phyloP scores from a whole-genome alignment of 2,888 invertebrate species.

The Oithona nana region DNA sequence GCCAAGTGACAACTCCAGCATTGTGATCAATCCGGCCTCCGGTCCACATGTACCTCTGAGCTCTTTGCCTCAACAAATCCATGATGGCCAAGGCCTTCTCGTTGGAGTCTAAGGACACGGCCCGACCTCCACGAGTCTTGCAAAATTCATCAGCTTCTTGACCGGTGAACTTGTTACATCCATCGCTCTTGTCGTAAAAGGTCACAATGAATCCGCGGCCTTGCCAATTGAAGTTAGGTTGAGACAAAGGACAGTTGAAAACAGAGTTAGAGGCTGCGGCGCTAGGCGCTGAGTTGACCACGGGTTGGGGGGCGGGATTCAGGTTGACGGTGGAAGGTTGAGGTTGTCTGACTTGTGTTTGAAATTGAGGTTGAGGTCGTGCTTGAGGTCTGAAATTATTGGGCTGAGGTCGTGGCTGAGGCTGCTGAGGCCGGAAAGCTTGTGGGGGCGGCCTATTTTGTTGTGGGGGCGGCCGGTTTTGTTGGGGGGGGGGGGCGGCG shows the following conservation, averaged over 20 bases:
- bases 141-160: conserved; percentile 9
- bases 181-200: neutral
- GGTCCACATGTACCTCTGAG: conserved; percentile 13
- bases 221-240: neutral
- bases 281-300: neutral
- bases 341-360: neutral
- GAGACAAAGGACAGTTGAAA: neutral
- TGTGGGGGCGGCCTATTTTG: neutral
- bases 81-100: conserved; percentile 5
- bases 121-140: neutral
- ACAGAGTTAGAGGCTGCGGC: too few species aligned
- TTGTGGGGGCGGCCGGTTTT: neutral
- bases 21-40: conserved; percentile 13
- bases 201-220: neutral
- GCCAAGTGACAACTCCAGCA: conserved; percentile 9
- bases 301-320: neutral
- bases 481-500: neutral
- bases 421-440: neutral
- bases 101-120: conserved; percentile 6
- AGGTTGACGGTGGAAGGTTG: neutral
- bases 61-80: neutral
- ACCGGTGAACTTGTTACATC: conserved; percentile 9
- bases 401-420: neutral
- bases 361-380: neutral
- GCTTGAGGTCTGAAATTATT: neutral